Conservation (phyloP, 2,113 vertebrate species). For the Apistogramma diplotaenia region DNA sequence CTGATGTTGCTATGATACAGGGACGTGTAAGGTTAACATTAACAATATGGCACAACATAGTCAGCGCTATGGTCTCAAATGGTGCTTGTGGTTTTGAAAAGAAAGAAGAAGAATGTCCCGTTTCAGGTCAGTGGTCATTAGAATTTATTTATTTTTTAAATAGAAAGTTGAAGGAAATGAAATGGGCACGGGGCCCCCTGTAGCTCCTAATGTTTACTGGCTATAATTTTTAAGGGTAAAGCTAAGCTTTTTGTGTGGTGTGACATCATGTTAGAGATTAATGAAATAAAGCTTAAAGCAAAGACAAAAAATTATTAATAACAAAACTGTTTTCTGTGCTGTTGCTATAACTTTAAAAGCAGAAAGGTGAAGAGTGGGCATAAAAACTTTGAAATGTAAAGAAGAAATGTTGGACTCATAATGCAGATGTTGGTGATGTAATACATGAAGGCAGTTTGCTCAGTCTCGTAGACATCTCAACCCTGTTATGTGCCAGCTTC, state of each 20-base stretch:
- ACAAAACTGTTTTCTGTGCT: not conserved
- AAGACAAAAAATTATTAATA: not conserved
- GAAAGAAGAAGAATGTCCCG: not conserved
- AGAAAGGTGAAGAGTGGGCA: not conserved
- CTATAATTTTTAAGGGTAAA: not conserved
- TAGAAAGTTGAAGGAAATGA: not conserved
- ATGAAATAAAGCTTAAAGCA: fast-evolving
- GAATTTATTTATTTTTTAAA: not conserved
- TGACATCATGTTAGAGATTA: not conserved
- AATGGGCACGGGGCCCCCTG: not conserved
- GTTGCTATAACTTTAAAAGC: not conserved
- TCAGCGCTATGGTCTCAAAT: not conserved
- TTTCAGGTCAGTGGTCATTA: not conserved
- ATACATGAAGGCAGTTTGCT: not conserved
- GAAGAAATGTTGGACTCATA: not conserved
- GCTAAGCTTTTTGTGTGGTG: not conserved
- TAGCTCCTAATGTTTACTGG: not conserved
- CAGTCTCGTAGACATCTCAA: too few relatives aligned
- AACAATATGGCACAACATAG: conserved; percentile 26
- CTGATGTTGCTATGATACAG: conserved; percentile 58
- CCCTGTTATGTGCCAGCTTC: not conserved
- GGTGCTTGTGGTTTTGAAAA: not conserved
- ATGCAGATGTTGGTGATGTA: fast-evolving
- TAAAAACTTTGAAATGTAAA: not conserved
- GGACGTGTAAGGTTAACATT: conserved; percentile 37